phyloP scores from a whole-genome alignment of 92 coral and sea anemone genomes.

The Desmophyllum pertusum region DNA sequence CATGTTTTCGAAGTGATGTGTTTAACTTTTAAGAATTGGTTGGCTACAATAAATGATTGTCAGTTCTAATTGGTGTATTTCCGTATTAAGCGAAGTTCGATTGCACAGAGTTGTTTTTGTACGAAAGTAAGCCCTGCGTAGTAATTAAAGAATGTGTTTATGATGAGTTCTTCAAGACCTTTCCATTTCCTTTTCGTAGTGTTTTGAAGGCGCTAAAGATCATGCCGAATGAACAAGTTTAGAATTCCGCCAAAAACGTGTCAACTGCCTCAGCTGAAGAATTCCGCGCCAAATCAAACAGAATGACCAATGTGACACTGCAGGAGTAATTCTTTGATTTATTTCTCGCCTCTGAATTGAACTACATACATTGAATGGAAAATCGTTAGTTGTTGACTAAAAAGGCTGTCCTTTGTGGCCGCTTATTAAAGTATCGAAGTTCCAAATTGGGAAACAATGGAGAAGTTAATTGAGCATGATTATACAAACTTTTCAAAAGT shows the following conservation, averaged over 20 bases:
- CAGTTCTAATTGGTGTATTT: slow-evolving; percentile 39
- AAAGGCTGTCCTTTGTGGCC: slow-evolving; percentile 8
- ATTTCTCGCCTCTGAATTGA: slow-evolving; percentile 19
- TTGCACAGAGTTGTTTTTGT: slow-evolving; percentile 30
- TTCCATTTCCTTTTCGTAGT: neutral
- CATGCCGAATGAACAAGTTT: slow-evolving; percentile 9
- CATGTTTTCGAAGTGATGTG: neutral
- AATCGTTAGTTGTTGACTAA: slow-evolving; percentile 6
- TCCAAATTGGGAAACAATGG: slow-evolving; percentile 11
- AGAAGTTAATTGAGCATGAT: slow-evolving; percentile 15
- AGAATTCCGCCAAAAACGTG: slow-evolving; percentile 21
- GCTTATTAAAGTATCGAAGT: slow-evolving; percentile 11
- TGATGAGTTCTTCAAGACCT: neutral
- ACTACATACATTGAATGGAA: neutral
- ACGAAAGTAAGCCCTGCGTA: neutral
- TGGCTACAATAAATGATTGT: slow-evolving; percentile 28
- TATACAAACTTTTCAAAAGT: slow-evolving; percentile 12
- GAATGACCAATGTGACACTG: neutral
- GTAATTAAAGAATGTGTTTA: slow-evolving; percentile 24
- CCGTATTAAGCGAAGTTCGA: neutral
- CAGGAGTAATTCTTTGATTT: slow-evolving; percentile 28
- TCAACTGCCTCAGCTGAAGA: slow-evolving; percentile 23
- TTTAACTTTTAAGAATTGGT: neutral
- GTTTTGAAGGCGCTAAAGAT: neutral
- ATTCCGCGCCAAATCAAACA: slow-evolving; percentile 26